phyloP scores from a whole-genome alignment of 2,888 invertebrate species.

The Heliconius ismenius region DNA sequence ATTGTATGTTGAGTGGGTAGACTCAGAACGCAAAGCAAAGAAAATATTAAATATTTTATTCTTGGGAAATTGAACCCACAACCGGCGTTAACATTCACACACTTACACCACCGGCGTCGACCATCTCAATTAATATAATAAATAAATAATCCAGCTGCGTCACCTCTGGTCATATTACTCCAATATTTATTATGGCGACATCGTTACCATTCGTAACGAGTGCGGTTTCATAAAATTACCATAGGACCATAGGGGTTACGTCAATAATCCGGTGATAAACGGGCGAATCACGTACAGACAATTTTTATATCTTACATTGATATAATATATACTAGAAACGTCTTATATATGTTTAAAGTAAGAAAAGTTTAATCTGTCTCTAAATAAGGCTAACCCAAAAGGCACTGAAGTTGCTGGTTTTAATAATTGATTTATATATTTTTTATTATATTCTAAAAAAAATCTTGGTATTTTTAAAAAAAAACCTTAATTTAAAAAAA shows the following conservation, averaged over 20 bases:
- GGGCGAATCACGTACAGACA: slow-evolving; percentile 31
- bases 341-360: background rate
- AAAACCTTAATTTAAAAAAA: no score
- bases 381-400: no score
- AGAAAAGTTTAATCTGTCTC: no score
- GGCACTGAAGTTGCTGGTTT: no score
- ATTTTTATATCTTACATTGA: slow-evolving; percentile 27
- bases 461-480: no score
- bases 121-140: background rate
- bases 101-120: background rate
- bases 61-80: background rate
- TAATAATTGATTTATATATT: no score
- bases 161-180: slow-evolving; percentile 5
- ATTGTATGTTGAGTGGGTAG: background rate
- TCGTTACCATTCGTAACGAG: slow-evolving; percentile 11
- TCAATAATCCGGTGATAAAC: slow-evolving; percentile 32
- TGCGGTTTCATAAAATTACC: slow-evolving; percentile 24
- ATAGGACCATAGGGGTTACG: slow-evolving; percentile 16
- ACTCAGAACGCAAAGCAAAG: background rate
- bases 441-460: no score
- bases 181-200: background rate
- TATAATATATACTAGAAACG: slow-evolving; percentile 1
- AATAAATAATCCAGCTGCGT: background rate
- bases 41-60: background rate
- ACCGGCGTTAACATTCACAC: background rate